Evolutionary conservation across 2,888 invertebrate species (phyloP), one percentile per base, ranked within the genome.

Genomic region (Gortyna flavago): DNA sequence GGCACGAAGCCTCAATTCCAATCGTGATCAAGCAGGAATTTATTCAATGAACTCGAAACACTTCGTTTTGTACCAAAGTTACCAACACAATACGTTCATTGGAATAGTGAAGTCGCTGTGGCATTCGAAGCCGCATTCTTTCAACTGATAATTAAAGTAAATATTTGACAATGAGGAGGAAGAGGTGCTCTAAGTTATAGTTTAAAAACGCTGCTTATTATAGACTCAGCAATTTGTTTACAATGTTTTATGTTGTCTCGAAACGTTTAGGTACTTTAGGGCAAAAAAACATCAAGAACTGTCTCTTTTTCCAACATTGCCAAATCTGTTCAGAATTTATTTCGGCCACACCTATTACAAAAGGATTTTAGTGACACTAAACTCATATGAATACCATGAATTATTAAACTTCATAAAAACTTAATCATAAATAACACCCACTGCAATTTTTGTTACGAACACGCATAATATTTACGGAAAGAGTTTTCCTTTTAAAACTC

Each of bases 1-100:
- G 77, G 78, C 78, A 77, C 74, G 80, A 78, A 83, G 76, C 81
- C 80, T 77, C 79, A 84, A 85, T 82, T 76, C 79, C 72, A 51
- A 75, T 80, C 85, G 79, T 89, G 89, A 88, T 82, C 79, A 79
- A 79, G 83, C 88, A 84, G 83, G 83, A 88, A 86, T 88, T 80
- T 86, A 83, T 87, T 83, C 88, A 82, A 67, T 83, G 79, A 79
- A 85, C 79, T 87, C 87, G 79, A 81, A 89, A 86, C 83, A 77
- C 72, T 66, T 78, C 82, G 83, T 87, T 77, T 81, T 88, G 75
- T 76, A 85, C 75, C 76, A 86, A 85, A 78, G 87, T 82, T 82
- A 72, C 62, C 71, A 64, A 69, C 72, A 87, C 87, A 86, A 86
- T 81, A 67, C 54, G 41, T 59, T 69, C 72, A 68, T 73, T 79